These are phyloP conservation scores for Palythoa grandis DNA, from an alignment of 92 coral and sea anemone species.

Conservation along the genomic window DNA sequence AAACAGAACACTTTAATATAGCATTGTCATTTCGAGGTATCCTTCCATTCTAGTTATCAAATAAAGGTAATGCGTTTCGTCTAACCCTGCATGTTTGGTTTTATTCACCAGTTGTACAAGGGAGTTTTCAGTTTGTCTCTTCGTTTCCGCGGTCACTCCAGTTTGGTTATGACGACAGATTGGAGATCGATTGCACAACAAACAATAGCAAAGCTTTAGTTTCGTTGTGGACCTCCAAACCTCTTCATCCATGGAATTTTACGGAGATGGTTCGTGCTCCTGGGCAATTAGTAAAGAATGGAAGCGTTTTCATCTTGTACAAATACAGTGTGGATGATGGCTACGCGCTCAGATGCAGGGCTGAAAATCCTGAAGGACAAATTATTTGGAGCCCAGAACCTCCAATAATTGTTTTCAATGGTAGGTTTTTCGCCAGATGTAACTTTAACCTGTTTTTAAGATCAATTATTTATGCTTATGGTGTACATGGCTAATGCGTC, in stretches of 20 bases:
- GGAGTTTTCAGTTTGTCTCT: not conserved
- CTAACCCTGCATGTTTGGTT: not conserved
- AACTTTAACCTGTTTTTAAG: not conserved
- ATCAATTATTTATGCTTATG: no score
- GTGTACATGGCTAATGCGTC: no score
- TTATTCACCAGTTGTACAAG: not conserved
- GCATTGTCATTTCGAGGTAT: not conserved
- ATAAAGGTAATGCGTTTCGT: not conserved
- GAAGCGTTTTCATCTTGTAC: not conserved
- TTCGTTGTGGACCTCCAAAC: not conserved
- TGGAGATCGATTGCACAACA: not conserved
- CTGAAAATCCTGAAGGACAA: not conserved
- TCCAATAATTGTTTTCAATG: constrained; percentile 1
- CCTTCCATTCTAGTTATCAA: not conserved
- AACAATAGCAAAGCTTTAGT: not conserved
- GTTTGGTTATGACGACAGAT: not conserved
- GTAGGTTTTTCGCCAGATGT: not conserved
- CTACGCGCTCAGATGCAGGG: not conserved
- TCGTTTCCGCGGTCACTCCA: not conserved
- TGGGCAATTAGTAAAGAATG: not conserved
- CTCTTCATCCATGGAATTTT: not conserved
- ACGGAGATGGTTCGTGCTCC: not conserved
- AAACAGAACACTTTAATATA: no score
- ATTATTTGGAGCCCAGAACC: not conserved
- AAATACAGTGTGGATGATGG: not conserved